phyloP scores from a whole-genome alignment of 2,113 vertebrate species.

The Halcyon malimbica region DNA sequence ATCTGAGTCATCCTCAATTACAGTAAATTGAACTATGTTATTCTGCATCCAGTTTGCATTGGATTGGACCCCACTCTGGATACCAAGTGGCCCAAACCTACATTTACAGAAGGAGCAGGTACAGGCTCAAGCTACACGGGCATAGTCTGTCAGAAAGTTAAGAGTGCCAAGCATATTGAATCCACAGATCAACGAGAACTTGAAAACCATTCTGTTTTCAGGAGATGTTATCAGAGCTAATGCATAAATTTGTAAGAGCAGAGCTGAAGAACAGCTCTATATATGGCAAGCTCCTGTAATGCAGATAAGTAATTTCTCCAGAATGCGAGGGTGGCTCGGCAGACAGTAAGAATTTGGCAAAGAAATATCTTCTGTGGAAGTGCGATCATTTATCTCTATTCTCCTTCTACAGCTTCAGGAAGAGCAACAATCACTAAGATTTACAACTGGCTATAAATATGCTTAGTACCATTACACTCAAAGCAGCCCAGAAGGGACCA shows the following conservation, averaged over 20 bases:
- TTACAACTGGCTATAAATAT: slow-evolving; percentile 1
- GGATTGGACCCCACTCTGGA: neutral
- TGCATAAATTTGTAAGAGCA: neutral
- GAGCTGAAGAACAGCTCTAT: neutral
- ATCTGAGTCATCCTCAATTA: neutral
- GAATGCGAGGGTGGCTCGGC: neutral
- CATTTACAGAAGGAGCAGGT: neutral
- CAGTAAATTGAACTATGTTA: neutral
- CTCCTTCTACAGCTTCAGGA: neutral
- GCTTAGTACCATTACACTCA: neutral
- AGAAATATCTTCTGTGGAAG: slow-evolving; percentile 24
- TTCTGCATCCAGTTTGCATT: neutral
- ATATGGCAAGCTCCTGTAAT: slow-evolving; percentile 33
- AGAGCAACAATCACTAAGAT: neutral
- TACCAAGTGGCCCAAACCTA: neutral
- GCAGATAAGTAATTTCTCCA: neutral
- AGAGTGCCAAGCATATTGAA: neutral
- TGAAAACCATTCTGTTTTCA: neutral
- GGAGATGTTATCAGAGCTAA: neutral
- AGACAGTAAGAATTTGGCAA: neutral
- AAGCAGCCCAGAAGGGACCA: neutral
- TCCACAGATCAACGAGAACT: neutral
- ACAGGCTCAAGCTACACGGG: neutral
- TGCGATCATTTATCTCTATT: neutral
- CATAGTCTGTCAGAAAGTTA: neutral